Base-by-base conservation (phyloP, 2,888 invertebrate genomes). In the Clitarchus hookeri region DNA sequence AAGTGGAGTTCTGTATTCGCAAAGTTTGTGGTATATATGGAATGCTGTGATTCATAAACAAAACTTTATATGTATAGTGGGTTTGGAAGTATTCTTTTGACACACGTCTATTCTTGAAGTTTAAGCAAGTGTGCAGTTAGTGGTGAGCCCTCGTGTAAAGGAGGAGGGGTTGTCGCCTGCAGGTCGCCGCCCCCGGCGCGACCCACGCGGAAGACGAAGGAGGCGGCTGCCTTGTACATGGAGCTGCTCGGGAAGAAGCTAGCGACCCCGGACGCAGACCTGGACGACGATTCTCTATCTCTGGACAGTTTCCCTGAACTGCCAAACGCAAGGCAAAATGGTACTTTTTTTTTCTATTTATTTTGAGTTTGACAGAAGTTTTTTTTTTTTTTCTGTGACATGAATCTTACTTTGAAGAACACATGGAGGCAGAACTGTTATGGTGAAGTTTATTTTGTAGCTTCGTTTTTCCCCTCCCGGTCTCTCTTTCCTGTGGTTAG, bases 191-290 rank as follows among this genome's bases (percentile, higher is more conserved):
- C 65, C n/a, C 65, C 19, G 23, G n/a, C n/a, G 65, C 90, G 95
- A 79, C 95, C 95, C 0, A 93, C 94, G 16, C 92, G 96, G 65
- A 96, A 95, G 91, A 95, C 95, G 0, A 96, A 96, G 91, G 95
- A 95, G 91, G 95, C 95, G 44, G 96, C 96, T 1, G 93, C 95
- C 12, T 93, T 95, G 86, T 95, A 95, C 88, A 95, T 96, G 94
- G 95, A 95, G 89, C 93, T 96, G 88, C 92, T 96, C 84, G 95
- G 95, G 6, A 94, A 95, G 88, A 95, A 95, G 90, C 91, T 96
- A 85, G 94, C 94, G 27, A 92, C 94, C 88, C 94, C 94, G 44
- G 94, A 94, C 84, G 93, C 93, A 44, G 93, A 94, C 88, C 94
- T 94, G 53, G 95, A 95, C 89, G 94, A 93, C 89, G 89, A 88